A percentile compares a stretch with the other conserved stretches of the same genome.
Conservation (phyloP, 2,113 vertebrate genomes). For the Engraulis encrasicolus region DNA sequence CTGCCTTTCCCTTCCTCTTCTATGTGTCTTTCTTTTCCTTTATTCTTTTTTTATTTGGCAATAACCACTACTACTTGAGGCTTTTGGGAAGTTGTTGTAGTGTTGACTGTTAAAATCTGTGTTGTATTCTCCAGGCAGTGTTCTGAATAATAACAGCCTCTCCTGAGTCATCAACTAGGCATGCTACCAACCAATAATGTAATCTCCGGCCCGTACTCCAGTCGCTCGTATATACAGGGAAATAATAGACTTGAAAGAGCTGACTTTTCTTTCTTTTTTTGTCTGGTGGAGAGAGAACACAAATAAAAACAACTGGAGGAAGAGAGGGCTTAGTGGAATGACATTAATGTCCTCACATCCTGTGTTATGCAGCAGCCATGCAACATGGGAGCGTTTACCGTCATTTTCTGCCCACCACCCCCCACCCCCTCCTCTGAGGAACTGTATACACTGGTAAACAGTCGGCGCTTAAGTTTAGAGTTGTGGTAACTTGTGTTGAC, state of each 20-base stretch:
- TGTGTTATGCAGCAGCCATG: slow-evolving; percentile 44
- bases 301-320: slow-evolving; percentile 16
- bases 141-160: slow-evolving; percentile 47
- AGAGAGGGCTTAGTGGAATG: slow-evolving; percentile 8
- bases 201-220: not conserved
- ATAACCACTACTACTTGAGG: not conserved
- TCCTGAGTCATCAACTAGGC: slow-evolving; percentile 34
- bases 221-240: slow-evolving; percentile 18
- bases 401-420: slow-evolving; percentile 26
- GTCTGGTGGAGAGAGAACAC: not conserved
- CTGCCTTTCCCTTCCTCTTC: not conserved
- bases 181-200: slow-evolving; percentile 29
- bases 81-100: slow-evolving; percentile 17
- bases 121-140: slow-evolving; percentile 45
- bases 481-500: slow-evolving; percentile 56
- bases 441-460: slow-evolving; percentile 61
- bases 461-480: slow-evolving; percentile 52
- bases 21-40: not conserved
- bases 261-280: not conserved
- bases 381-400: slow-evolving; percentile 50
- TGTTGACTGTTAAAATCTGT: slow-evolving; percentile 26
- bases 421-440: slow-evolving; percentile 51
- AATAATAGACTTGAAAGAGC: slow-evolving; percentile 19
- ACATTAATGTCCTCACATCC: slow-evolving; percentile 21
- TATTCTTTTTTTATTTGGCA: slow-evolving; percentile 10